Percentiles rank a stretch among this genome's conserved stretches.
Evolutionary conservation across 2,888 invertebrate genomes (phyloP).

Genomic region (Pachymerium ferrugineum): DNA sequence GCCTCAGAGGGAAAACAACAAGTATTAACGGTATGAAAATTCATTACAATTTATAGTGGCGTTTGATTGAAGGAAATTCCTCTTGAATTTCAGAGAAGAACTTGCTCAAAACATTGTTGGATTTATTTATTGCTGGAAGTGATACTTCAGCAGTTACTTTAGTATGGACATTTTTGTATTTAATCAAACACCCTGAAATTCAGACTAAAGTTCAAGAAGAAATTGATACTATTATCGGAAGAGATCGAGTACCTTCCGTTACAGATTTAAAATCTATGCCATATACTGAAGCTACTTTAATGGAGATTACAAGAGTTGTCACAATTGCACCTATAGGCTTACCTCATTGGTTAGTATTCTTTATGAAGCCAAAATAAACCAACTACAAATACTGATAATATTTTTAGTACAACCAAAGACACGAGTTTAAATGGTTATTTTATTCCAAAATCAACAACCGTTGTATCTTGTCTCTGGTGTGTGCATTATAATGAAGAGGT

Average conservation of each 20-base stretch:
- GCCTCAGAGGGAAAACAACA: too few relatives aligned
- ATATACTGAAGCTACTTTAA: background rate
- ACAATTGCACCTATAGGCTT: too few relatives aligned
- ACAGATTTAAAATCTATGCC: background rate
- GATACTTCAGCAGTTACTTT: background rate
- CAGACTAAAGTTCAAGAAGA: background rate
- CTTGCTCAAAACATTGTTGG: background rate
- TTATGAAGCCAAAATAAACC: background rate
- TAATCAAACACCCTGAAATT: background rate
- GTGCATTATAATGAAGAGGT: background rate
- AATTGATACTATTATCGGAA: background rate
- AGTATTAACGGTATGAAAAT: too few relatives aligned
- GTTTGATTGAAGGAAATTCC: too few relatives aligned
- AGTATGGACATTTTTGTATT: background rate
- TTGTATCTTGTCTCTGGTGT: conserved; percentile 23
- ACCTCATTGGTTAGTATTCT: background rate
- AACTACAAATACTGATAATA: background rate
- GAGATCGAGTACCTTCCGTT: background rate
- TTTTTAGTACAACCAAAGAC: conserved; percentile 1
- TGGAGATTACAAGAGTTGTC: background rate
- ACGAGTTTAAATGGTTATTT: conserved; percentile 16
- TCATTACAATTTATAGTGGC: too few relatives aligned
- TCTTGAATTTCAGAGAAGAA: background rate
- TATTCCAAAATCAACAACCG: conserved; percentile 25
- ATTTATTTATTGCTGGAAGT: conserved; percentile 16